A percentile compares a stretch with the other conserved stretches of the same genome.
Conservation (phyloP, 1,140 invertebrate genomes). For the Anoplophora glabripennis region DNA sequence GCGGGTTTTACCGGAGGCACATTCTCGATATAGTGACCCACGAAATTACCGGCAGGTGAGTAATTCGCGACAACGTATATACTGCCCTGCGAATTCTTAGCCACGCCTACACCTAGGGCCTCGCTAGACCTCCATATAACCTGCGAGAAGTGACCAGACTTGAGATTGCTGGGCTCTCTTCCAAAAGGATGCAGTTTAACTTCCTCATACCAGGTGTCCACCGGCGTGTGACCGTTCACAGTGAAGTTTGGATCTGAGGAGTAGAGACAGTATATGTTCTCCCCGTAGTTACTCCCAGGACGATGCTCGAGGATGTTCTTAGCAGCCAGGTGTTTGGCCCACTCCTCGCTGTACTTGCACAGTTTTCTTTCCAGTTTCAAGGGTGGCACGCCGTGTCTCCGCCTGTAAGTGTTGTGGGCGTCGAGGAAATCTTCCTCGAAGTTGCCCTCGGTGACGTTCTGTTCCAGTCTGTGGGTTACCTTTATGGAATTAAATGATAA, state of each 20-base stretch:
- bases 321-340: constrained; percentile 72
- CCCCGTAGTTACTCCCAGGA: constrained; percentile 71
- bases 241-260: constrained; percentile 68
- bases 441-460: constrained; percentile 30
- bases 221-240: constrained; percentile 65
- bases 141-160: constrained; percentile 72
- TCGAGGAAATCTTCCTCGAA: constrained; percentile 52
- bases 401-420: constrained; percentile 74
- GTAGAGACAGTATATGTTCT: constrained; percentile 77
- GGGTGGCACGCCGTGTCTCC: constrained; percentile 65
- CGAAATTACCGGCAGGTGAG: constrained; percentile 79
- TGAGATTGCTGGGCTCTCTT: constrained; percentile 63
- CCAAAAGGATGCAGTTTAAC: constrained; percentile 60
- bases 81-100: constrained; percentile 66
- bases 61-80: constrained; percentile 85
- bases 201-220: constrained; percentile 71
- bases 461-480: constrained; percentile 11
- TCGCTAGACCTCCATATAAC: constrained; percentile 76
- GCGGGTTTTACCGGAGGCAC: constrained; percentile 55
- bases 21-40: constrained; percentile 74
- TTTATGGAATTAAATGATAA: constrained; percentile 6
- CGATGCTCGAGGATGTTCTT: constrained; percentile 72
- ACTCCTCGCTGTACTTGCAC: constrained; percentile 72
- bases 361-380: constrained; percentile 57
- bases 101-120: constrained; percentile 75